Conservation (phyloP, 2,113 vertebrate genomes). For the Symphodus melops region DNA sequence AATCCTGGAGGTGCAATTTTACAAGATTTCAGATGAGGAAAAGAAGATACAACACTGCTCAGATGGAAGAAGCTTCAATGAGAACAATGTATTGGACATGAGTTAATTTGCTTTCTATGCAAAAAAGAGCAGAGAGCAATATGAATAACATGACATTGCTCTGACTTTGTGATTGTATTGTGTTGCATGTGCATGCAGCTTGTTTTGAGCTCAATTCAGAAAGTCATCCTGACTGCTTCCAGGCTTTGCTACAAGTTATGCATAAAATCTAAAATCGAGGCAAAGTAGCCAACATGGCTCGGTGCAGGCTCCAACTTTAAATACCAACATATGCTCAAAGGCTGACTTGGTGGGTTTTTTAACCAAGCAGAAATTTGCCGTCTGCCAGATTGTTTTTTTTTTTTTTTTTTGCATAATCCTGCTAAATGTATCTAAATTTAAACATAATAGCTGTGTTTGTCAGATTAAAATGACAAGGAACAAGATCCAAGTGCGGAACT, state of each 20-base stretch:
- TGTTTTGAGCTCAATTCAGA: not conserved
- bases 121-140: not conserved
- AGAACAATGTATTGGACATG: not conserved
- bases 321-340: not conserved
- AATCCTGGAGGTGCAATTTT: slow-evolving; percentile 29
- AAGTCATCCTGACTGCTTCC: not conserved
- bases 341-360: not conserved
- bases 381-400: too few relatives aligned
- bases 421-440: too few relatives aligned
- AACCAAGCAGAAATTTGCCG: too few relatives aligned
- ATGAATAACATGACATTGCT: not conserved
- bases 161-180: not conserved
- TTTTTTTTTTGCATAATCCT: too few relatives aligned
- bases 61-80: not conserved
- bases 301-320: not conserved
- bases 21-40: slow-evolving; percentile 24
- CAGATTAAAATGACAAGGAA: too few relatives aligned
- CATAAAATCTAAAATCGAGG: too few relatives aligned
- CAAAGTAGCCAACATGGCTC: not conserved
- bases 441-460: too few relatives aligned
- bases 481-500: too few relatives aligned
- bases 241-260: not conserved
- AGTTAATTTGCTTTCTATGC: not conserved
- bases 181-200: not conserved
- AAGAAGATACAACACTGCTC: slow-evolving; percentile 3